Evolutionary conservation across 2,888 invertebrate species (phyloP).

Genomic region (Geophilus truncorum): DNA sequence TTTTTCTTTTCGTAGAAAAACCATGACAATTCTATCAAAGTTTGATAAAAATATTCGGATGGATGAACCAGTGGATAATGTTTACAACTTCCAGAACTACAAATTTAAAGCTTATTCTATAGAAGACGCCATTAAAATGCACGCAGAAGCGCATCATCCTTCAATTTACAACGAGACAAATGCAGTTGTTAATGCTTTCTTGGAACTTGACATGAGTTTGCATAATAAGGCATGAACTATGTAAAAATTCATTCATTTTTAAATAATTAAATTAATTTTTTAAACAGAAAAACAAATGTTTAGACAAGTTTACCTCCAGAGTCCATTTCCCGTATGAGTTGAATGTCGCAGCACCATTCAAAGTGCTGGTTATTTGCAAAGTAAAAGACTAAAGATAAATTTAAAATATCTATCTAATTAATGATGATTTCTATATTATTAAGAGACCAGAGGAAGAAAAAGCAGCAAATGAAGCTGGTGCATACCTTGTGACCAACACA

Average conservation of each 20-base stretch:
- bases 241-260: neutral
- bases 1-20: neutral
- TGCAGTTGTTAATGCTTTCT: conserved; percentile 61
- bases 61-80: conserved; percentile 58
- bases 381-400: neutral
- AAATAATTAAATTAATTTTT: neutral
- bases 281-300: conserved; percentile 50
- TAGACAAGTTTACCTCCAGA: conserved; percentile 65
- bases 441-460: conserved; percentile 52
- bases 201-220: conserved; percentile 76
- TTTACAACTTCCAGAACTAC: conserved; percentile 57
- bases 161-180: conserved; percentile 72
- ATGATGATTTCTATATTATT: neutral
- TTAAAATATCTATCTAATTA: too few species aligned
- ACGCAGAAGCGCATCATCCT: conserved; percentile 76
- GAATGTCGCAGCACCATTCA: conserved; percentile 52
- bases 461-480: conserved; percentile 64
- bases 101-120: conserved; percentile 61
- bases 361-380: conserved; percentile 21
- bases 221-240: conserved; percentile 57
- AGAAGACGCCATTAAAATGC: conserved; percentile 68
- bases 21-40: neutral
- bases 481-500: conserved; percentile 63
- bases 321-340: conserved; percentile 64
- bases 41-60: neutral